Conservation (phyloP, 1,140 invertebrate genomes). For the Zaprionus davidi region DNA sequence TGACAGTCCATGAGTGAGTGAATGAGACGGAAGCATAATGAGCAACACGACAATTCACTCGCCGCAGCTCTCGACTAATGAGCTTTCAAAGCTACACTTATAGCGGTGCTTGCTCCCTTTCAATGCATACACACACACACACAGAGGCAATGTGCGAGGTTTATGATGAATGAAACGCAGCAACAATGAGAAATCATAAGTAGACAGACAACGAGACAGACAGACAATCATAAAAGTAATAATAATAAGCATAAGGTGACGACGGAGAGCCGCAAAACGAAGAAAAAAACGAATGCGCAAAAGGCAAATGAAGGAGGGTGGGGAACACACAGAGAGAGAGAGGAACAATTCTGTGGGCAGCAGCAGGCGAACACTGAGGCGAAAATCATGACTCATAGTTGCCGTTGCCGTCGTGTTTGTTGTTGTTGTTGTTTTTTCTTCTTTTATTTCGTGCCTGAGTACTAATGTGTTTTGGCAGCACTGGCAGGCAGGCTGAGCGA, state of each 20-base stretch:
- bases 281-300: slow-evolving; percentile 73
- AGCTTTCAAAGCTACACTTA: slow-evolving; percentile 67
- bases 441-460: slow-evolving; percentile 77
- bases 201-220: slow-evolving; percentile 56
- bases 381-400: slow-evolving; percentile 79
- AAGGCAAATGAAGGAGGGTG: slow-evolving; percentile 32
- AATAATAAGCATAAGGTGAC: slow-evolving; percentile 82
- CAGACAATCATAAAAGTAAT: slow-evolving; percentile 72
- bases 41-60: slow-evolving; percentile 42
- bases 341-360: slow-evolving; percentile 4
- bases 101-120: slow-evolving; percentile 59
- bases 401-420: background rate
- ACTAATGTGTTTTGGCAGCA: slow-evolving; percentile 76
- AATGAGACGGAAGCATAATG: slow-evolving; percentile 65
- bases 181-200: slow-evolving; percentile 78
- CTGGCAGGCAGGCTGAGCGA: slow-evolving; percentile 27
- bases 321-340: background rate
- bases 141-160: slow-evolving; percentile 28
- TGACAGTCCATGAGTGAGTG: slow-evolving; percentile 45
- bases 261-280: slow-evolving; percentile 52
- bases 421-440: slow-evolving; percentile 48
- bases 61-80: slow-evolving; percentile 50
- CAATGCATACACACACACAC: background rate
- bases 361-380: slow-evolving; percentile 30
- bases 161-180: slow-evolving; percentile 76